These are phyloP conservation scores for Anhinga anhinga DNA, from an alignment of 2,113 vertebrate species.

Conservation along the genomic window DNA sequence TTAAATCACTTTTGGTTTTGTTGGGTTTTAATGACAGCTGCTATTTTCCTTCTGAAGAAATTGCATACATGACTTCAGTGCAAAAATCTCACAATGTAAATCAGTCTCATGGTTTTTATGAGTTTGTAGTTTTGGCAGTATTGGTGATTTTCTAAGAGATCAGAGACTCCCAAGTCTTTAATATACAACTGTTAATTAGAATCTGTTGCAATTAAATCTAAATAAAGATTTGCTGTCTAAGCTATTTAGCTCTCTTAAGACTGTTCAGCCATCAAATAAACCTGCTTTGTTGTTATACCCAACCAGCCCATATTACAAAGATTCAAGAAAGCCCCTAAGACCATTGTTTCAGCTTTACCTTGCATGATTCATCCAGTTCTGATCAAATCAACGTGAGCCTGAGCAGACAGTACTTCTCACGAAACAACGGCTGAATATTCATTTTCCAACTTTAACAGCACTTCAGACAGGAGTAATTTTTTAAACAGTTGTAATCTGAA, in stretches of 20 bases:
- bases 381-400: background rate
- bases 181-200: constrained; percentile 29
- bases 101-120: background rate
- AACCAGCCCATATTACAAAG: background rate
- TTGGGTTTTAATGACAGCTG: background rate
- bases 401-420: background rate
- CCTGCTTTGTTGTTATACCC: background rate
- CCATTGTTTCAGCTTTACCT: background rate
- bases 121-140: background rate
- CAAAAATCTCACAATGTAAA: background rate
- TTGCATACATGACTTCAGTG: background rate
- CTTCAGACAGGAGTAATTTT: background rate
- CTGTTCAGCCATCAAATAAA: background rate
- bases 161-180: constrained; percentile 3
- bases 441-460: background rate
- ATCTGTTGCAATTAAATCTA: constrained; percentile 27
- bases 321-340: background rate
- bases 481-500: background rate
- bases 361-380: background rate
- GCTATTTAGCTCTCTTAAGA: background rate
- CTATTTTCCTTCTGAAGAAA: background rate
- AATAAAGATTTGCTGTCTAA: constrained; percentile 33
- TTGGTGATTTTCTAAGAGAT: background rate
- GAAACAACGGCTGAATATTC: background rate
- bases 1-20: background rate